These are phyloP conservation scores for Emmelina monodactyla DNA, from an alignment of 2,888 invertebrate species.

Conservation along the genomic window DNA sequence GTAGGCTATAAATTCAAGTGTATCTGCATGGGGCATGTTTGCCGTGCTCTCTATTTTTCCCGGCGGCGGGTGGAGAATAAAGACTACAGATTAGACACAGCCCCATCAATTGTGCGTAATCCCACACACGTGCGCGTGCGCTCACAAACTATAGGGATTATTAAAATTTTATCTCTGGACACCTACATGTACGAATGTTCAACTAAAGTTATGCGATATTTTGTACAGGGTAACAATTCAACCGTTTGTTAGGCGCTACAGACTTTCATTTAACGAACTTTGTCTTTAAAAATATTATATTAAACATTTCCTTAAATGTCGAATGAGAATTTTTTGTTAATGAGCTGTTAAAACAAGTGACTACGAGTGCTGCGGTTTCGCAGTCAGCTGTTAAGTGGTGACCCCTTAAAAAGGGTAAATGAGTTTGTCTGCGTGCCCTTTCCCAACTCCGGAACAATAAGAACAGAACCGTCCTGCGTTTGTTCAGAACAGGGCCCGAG, in stretches of 20 bases:
- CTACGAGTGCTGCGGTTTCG: slow-evolving; percentile 35
- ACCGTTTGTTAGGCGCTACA: too few relatives aligned
- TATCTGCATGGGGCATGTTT: neutral
- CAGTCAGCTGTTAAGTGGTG: slow-evolving; percentile 34
- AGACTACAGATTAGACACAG: slow-evolving; percentile 58
- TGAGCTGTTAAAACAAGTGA: slow-evolving; percentile 45
- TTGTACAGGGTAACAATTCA: too few relatives aligned
- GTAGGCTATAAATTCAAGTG: too few relatives aligned
- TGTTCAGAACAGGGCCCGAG: slow-evolving; percentile 51
- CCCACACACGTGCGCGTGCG: slow-evolving; percentile 52
- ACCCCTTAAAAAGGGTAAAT: slow-evolving; percentile 39
- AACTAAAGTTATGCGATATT: too few relatives aligned
- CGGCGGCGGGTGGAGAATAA: slow-evolving; percentile 25
- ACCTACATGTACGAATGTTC: slow-evolving; percentile 1
- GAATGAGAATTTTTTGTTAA: slow-evolving; percentile 29
- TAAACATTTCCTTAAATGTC: slow-evolving; percentile 2
- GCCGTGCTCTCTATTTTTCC: neutral
- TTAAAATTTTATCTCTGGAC: slow-evolving; percentile 47
- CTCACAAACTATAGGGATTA: slow-evolving; percentile 51
- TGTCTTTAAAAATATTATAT: too few relatives aligned
- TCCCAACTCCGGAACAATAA: slow-evolving; percentile 44
- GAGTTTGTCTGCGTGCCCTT: slow-evolving; percentile 42
- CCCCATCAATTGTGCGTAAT: slow-evolving; percentile 60
- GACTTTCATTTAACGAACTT: too few relatives aligned
- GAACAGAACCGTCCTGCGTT: slow-evolving; percentile 47